Evolutionary conservation across 2,113 vertebrate genomes (phyloP).

Genomic region (Alectura lathami): DNA sequence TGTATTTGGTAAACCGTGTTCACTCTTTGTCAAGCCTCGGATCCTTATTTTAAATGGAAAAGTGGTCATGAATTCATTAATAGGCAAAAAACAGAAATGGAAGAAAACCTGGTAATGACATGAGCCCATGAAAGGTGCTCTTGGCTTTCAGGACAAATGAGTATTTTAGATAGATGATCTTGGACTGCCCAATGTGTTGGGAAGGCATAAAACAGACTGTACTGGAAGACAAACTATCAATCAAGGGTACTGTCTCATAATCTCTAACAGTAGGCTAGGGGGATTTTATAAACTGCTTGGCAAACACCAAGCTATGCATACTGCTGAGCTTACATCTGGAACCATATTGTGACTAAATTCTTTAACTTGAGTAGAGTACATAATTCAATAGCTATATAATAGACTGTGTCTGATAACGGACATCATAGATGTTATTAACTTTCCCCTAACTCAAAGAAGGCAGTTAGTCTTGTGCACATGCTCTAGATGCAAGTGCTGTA

Average conservation of each 20-base stretch:
- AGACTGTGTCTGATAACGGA: not conserved
- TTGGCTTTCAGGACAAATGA: not conserved
- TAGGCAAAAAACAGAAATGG: not conserved
- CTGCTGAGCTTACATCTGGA: not conserved
- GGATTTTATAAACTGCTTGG: not conserved
- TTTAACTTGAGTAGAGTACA: not conserved
- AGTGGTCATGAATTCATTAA: not conserved
- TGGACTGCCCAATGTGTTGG: too few relatives aligned
- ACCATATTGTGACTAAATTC: not conserved
- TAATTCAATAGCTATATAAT: not conserved
- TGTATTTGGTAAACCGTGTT: not conserved
- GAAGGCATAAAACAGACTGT: not conserved
- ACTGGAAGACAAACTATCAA: not conserved
- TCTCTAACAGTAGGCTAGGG: not conserved
- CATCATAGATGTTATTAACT: not conserved
- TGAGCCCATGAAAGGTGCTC: not conserved
- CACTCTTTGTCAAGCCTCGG: not conserved
- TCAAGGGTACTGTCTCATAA: not conserved
- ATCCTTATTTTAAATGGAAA: not conserved
- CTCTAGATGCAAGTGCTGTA: not conserved
- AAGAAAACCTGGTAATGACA: not conserved
- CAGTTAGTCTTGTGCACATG: not conserved
- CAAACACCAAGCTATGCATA: not conserved
- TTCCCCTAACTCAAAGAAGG: not conserved
- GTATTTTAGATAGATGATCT: not conserved